Base-by-base conservation (phyloP, 2,888 invertebrate species). In the Dryomyza anilis region DNA sequence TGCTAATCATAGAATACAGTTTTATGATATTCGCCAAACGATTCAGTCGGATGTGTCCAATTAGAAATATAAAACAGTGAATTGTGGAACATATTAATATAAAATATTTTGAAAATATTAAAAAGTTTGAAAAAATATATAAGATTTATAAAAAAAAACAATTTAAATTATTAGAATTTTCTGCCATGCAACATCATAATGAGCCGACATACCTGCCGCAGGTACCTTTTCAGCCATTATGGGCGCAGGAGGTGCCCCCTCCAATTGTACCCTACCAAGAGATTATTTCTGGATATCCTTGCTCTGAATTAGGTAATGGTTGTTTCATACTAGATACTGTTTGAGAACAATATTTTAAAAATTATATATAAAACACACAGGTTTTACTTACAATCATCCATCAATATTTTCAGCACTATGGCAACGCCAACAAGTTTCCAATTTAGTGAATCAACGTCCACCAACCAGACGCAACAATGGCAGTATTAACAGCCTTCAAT, bases 281-380 rank as follows among this genome's bases (percentile, higher is more conserved):
- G 74, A 87, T 91, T 73, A 86, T 91, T 76, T 88, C 89, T 10
- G 87, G 87, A 21, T 91, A 90, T 78, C 90, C 89, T 60, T 88
- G 88, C 57, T 86, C 89, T 12, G 91, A 91, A 79, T 81, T 87
- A 72, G 86, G 87, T 87, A 77, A 80, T 78, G 69, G 4, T n/a
- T 43, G 19, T 23, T 8, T 19, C 23, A 4, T 21, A 21, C 48
- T 50, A 2, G 8, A 25, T 6, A 27, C 3, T 21, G 6, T 10
- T 2, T 14, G 23, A 3, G 21, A 50, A 25, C 50, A 27, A 25
- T 21, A 36, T 36, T 21, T n/a, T 12, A n/a, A n/a, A n/a, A n/a
- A n/a, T n/a, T n/a, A n/a, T n/a, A n/a, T 30, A 12, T 55, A 2
- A 36, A 33, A n/a, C 12, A 14, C n/a, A 14, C 7, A 6, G 39